Conservation (phyloP, 1,140 invertebrate genomes). For the Danaus melanippus region DNA sequence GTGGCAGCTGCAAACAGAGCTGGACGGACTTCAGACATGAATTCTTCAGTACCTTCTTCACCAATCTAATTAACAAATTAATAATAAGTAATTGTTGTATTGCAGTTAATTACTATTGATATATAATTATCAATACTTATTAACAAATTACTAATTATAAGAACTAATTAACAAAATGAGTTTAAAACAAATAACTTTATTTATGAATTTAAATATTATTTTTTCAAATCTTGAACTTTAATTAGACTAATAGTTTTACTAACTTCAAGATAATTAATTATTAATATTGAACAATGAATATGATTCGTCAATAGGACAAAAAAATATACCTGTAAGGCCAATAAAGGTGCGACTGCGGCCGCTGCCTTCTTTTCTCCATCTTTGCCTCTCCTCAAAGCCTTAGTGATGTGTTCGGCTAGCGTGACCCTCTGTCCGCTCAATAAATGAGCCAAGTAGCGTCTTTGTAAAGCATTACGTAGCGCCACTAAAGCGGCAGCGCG, state of each 20-base stretch:
- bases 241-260: too few species aligned
- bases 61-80: slow-evolving; percentile 39
- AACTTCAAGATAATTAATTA: too few species aligned
- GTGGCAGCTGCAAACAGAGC: slow-evolving; percentile 43
- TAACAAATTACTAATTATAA: slow-evolving; percentile 1
- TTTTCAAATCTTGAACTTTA: too few species aligned
- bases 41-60: slow-evolving; percentile 56
- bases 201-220: too few species aligned
- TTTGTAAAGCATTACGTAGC: slow-evolving; percentile 82
- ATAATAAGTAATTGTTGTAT: too few species aligned
- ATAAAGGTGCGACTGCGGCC: slow-evolving; percentile 82
- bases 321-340: slow-evolving; percentile 83
- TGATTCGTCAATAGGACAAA: too few species aligned
- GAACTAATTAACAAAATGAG: too few species aligned
- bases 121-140: too few species aligned
- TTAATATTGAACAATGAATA: too few species aligned
- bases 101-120: too few species aligned
- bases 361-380: slow-evolving; percentile 86
- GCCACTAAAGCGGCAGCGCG: slow-evolving; percentile 81
- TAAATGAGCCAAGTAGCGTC: slow-evolving; percentile 86
- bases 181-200: too few species aligned
- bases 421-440: slow-evolving; percentile 84
- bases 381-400: slow-evolving; percentile 85
- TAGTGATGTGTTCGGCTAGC: slow-evolving; percentile 84
- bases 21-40: slow-evolving; percentile 48